Evolutionary conservation across 2,797 vertebrate genomes (phyloP).

Genomic region (Chelon labrosus): DNA sequence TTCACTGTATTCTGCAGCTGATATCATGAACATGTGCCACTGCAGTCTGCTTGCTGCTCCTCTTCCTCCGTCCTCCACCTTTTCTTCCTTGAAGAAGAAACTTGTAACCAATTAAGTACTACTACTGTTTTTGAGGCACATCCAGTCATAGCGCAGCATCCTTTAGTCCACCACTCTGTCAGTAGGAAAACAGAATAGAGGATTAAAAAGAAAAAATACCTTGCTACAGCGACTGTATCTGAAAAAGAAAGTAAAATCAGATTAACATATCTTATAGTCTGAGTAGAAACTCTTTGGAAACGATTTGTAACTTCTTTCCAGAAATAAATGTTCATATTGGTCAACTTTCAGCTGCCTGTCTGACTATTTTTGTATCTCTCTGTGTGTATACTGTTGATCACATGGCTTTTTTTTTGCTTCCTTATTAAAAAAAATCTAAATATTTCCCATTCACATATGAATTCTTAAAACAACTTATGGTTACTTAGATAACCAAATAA

Average conservation of each 20-base stretch:
- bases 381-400: neutral
- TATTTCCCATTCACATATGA: too few relatives aligned
- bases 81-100: conserved; percentile 73
- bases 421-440: too few relatives aligned
- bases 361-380: conserved; percentile 32
- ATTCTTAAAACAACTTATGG: too few relatives aligned
- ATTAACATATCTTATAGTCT: conserved; percentile 85
- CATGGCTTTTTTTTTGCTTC: neutral
- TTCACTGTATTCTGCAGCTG: conserved; percentile 19
- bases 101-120: conserved; percentile 68
- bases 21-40: conserved; percentile 32
- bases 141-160: conserved; percentile 83
- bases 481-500: too few relatives aligned
- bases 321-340: conserved; percentile 90
- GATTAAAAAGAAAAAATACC: conserved; percentile 79
- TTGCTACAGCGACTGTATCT: conserved; percentile 82
- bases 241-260: conserved; percentile 78
- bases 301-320: conserved; percentile 88
- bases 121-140: conserved; percentile 82
- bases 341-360: conserved; percentile 69
- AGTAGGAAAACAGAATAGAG: conserved; percentile 78
- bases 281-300: conserved; percentile 89
- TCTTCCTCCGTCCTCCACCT: conserved; percentile 62
- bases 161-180: conserved; percentile 80
- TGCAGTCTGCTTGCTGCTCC: conserved; percentile 47